Base-by-base conservation (phyloP, 2,888 invertebrate species). In the Ennomos quercinarius region DNA sequence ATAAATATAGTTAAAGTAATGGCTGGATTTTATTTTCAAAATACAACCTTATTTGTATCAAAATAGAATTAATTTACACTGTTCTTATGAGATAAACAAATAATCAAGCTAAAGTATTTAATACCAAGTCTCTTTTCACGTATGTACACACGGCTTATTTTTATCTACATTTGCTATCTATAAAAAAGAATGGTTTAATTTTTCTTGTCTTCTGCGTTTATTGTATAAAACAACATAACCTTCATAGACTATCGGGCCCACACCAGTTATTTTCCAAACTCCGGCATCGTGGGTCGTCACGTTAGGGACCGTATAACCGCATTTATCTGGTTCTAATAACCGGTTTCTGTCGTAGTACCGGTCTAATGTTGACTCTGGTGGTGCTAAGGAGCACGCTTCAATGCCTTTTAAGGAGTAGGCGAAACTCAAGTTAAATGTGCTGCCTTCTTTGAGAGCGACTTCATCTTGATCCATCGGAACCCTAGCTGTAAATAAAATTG, bases 221-320 rank as follows among this genome's bases (percentile, higher is more conserved):
- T 36, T 51, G 3, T 3, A 11, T 9, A 67, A 41, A 34, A 50
- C 10, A 8, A 44, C 42, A 0, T 0, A 2, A 1, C 68, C 68
- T 57, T 71, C 64, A 13, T 86, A 87, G 0, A 85, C 76, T 4
- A 91, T 83, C 17, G 66, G 77, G 0, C 89, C 90, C 0, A 90
- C 80, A 0, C 78, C 91, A 0, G 76, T 65, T 2, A 91, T 81
- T 1, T n/a, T 72, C 91, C 91, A 91, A 0, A 57, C 0, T 0
- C 91, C 91, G 9, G 66, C 64, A 42, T 91, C 91, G 0, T 63
- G 44, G 11, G 41, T 59, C 0, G 84, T 87, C 0, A 90, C 62
- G 57, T 90, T 87, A 0, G 71, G 72, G 8, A 91, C 57, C 0
- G 71, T 54, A 44, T 80, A 91, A 0, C 77, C 81, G 57, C 91